phyloP scores from a whole-genome alignment of 2,888 invertebrate species.

The Drosophila vallismaia region DNA sequence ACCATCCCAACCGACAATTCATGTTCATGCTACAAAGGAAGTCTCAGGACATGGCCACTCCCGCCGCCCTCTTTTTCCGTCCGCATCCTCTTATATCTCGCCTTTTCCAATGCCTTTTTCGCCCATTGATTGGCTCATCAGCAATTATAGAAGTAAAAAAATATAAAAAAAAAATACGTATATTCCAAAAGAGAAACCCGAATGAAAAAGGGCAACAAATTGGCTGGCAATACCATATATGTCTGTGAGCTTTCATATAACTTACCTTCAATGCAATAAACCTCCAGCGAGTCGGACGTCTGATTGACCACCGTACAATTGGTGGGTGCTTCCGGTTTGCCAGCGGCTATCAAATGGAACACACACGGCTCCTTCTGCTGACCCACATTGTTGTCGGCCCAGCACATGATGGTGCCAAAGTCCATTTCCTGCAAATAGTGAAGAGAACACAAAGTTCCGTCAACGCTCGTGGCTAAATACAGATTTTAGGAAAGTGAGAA shows the following conservation, averaged over 20 bases:
- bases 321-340: constrained; percentile 90
- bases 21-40: constrained; percentile 35
- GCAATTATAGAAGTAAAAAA: constrained; percentile 61
- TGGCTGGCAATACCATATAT: constrained; percentile 52
- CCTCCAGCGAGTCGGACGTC: constrained; percentile 90
- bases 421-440: constrained; percentile 86
- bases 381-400: constrained; percentile 89
- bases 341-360: constrained; percentile 91
- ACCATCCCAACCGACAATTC: constrained; percentile 34
- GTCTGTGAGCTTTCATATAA: constrained; percentile 26
- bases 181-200: constrained; percentile 1
- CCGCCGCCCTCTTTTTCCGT: background rate
- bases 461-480: background rate
- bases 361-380: constrained; percentile 90
- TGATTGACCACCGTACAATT: constrained; percentile 91
- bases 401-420: constrained; percentile 91
- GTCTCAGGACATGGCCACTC: constrained; percentile 29
- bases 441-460: background rate
- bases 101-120: constrained; percentile 34
- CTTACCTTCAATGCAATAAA: constrained; percentile 88
- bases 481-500: background rate
- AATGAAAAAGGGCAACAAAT: constrained; percentile 52
- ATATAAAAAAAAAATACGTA: background rate
- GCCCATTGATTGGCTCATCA: constrained; percentile 74
- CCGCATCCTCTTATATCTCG: background rate